Conservation (phyloP, 2,113 vertebrate genomes). For the Lycocorax pyrrhopterus region DNA sequence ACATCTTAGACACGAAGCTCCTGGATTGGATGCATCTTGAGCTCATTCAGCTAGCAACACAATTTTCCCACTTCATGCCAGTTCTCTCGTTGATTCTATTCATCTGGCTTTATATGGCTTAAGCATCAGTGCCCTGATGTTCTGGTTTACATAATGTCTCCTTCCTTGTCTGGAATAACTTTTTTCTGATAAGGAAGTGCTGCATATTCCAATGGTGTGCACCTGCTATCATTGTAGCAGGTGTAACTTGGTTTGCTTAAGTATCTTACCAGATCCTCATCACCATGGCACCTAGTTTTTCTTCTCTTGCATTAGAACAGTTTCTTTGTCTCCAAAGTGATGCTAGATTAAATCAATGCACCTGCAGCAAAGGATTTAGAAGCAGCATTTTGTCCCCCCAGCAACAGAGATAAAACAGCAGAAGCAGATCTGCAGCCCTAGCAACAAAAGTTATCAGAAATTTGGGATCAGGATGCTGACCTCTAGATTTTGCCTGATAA, state of each 20-base stretch:
- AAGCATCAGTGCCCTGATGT: background rate
- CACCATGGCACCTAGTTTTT: background rate
- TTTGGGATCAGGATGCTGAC: background rate
- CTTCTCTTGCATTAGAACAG: background rate
- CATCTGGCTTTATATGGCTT: background rate
- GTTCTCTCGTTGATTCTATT: background rate
- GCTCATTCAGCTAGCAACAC: slow-evolving; percentile 15
- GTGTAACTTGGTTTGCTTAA: background rate
- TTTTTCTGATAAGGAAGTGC: background rate
- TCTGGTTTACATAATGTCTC: background rate
- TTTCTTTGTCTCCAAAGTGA: slow-evolving; percentile 27
- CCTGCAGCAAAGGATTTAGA: slow-evolving; percentile 50
- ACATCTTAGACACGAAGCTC: background rate
- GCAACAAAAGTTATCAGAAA: slow-evolving; percentile 38
- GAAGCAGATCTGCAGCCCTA: slow-evolving; percentile 46
- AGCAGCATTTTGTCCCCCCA: slow-evolving; percentile 36
- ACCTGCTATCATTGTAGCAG: background rate
- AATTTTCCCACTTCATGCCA: background rate
- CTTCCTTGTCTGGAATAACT: background rate
- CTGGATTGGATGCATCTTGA: slow-evolving; percentile 30
- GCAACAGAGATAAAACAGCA: slow-evolving; percentile 43
- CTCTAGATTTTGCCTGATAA: background rate
- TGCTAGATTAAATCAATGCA: slow-evolving; percentile 34
- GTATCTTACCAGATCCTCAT: background rate
- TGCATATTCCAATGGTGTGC: background rate